Evolutionary conservation across 37 sponge, comb jelly and placozoan genomes (phyloP).

Genomic region (Tethya wilhelma): DNA sequence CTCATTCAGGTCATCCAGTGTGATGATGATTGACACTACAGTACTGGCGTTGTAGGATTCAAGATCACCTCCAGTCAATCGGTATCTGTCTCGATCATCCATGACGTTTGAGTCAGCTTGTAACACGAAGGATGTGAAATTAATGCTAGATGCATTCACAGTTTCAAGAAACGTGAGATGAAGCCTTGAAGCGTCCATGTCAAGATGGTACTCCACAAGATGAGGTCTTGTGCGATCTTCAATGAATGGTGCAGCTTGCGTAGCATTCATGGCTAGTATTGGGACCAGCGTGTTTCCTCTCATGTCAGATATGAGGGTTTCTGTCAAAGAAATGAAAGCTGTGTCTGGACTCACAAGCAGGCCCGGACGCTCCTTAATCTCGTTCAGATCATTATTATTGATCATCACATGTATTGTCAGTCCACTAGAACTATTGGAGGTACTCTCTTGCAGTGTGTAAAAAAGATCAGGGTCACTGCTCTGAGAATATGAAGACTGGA

Average conservation of each 20-base stretch:
- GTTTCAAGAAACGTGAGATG: constrained; percentile 86
- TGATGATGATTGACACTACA: constrained; percentile 64
- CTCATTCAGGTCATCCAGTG: constrained; percentile 73
- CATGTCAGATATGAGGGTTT: constrained; percentile 76
- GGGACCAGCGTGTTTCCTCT: constrained; percentile 56
- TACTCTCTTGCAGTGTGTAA: constrained; percentile 61
- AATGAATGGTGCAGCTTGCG: constrained; percentile 29
- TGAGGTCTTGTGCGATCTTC: constrained; percentile 67
- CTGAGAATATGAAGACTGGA: constrained; percentile 64
- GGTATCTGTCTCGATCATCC: constrained; percentile 41
- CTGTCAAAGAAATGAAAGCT: constrained; percentile 68
- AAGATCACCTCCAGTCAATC: constrained; percentile 75
- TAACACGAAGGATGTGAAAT: constrained; percentile 79
- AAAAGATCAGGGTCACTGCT: constrained; percentile 33
- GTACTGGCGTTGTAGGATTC: constrained; percentile 67
- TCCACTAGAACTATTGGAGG: constrained; percentile 57
- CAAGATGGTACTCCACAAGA: constrained; percentile 70
- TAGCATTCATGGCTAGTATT: constrained; percentile 34
- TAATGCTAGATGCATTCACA: constrained; percentile 80
- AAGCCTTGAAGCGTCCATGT: constrained; percentile 80
- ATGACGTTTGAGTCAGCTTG: constrained; percentile 73
- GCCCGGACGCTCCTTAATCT: constrained; percentile 66
- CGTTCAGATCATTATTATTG: constrained; percentile 75
- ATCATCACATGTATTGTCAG: constrained; percentile 64
- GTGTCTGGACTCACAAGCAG: constrained; percentile 63